phyloP scores from a whole-genome alignment of 2,797 vertebrate species.

The Gymnothorax javanicus region DNA sequence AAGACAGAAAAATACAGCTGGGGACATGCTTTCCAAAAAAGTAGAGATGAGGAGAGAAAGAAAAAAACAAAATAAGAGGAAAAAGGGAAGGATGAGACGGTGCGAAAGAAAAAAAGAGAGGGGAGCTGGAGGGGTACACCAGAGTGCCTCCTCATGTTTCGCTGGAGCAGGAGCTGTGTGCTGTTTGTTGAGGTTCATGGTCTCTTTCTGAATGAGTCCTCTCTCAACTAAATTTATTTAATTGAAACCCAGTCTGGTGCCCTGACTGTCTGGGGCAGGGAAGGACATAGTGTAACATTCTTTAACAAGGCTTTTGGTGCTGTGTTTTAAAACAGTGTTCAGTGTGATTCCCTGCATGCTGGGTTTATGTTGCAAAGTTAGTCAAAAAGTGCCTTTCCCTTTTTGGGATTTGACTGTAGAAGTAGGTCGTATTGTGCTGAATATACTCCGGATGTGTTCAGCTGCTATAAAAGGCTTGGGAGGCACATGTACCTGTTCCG shows the following conservation, averaged over 20 bases:
- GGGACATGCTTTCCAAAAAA: not conserved
- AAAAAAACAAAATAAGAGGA: slow-evolving; percentile 26
- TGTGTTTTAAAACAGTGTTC: slow-evolving; percentile 64
- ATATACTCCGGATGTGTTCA: not conserved
- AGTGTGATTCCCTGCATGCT: too few relatives aligned
- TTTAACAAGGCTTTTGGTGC: slow-evolving; percentile 74
- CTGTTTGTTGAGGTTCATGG: slow-evolving; percentile 57
- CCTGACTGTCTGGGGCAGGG: slow-evolving; percentile 71
- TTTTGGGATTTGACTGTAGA: slow-evolving; percentile 42
- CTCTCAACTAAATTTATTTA: slow-evolving; percentile 63
- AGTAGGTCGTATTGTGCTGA: not conserved
- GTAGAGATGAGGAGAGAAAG: slow-evolving; percentile 32
- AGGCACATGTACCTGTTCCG: not conserved
- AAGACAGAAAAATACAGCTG: not conserved
- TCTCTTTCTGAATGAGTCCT: slow-evolving; percentile 68
- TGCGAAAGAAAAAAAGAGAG: not conserved
- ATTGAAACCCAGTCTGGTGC: slow-evolving; percentile 69
- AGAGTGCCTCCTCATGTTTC: slow-evolving; percentile 14
- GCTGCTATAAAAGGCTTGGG: slow-evolving; percentile 5
- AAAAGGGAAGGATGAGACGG: slow-evolving; percentile 7
- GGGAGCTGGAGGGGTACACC: not conserved
- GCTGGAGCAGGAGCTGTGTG: slow-evolving; percentile 38
- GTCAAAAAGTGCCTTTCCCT: slow-evolving; percentile 13
- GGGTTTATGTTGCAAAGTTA: slow-evolving; percentile 26
- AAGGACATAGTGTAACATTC: slow-evolving; percentile 76